A percentile compares a stretch with the other conserved stretches of the same genome.
phyloP scores from a whole-genome alignment of 2,113 vertebrate genomes.

The Corvus hawaiiensis region DNA sequence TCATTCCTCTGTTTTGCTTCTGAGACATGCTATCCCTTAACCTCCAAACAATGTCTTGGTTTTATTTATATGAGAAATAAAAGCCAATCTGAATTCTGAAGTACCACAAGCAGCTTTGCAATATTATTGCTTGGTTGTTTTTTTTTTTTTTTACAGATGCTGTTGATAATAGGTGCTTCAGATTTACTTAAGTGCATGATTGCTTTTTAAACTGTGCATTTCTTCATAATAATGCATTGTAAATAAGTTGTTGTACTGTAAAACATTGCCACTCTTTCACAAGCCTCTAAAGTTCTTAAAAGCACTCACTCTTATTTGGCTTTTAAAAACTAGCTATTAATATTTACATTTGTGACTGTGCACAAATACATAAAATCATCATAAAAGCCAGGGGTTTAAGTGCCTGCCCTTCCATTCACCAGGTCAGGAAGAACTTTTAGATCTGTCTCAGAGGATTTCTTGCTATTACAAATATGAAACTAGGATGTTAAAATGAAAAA shows the following conservation, averaged over 20 bases:
- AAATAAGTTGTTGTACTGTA: conserved; percentile 41
- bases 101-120: not conserved
- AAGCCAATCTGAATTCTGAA: conserved; percentile 14
- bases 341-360: conserved; percentile 64
- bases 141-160: conserved; percentile 25
- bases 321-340: conserved; percentile 66
- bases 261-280: conserved; percentile 24
- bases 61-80: conserved; percentile 10
- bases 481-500: conserved; percentile 65
- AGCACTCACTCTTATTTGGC: conserved; percentile 69
- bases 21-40: not conserved
- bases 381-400: conserved; percentile 68
- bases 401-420: conserved; percentile 17
- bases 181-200: conserved; percentile 22
- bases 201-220: conserved; percentile 47
- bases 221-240: conserved; percentile 49
- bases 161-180: conserved; percentile 38
- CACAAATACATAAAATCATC: conserved; percentile 68
- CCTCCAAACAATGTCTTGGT: not conserved
- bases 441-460: conserved; percentile 73
- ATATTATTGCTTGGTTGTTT: not conserved
- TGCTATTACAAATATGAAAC: conserved; percentile 74
- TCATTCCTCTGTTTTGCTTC: not conserved
- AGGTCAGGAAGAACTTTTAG: conserved; percentile 67
- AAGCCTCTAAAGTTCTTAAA: conserved; percentile 69